Percentiles rank a stretch among this genome's conserved stretches.
Conservation (phyloP, 92 coral and sea anemone species). For the Meandrina meandrites region DNA sequence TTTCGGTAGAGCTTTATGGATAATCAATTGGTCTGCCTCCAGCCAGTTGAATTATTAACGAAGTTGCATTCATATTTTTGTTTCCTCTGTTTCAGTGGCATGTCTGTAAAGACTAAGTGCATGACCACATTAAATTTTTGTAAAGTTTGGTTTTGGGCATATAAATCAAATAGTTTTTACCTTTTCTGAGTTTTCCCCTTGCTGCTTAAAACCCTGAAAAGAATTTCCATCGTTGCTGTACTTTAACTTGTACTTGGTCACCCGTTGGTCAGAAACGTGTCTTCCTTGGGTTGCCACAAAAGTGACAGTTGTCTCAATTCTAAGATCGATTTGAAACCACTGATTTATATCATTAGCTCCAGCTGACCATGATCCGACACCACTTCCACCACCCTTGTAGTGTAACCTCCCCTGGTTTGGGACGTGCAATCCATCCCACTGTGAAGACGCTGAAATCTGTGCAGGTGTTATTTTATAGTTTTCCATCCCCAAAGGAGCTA, state of each 20-base stretch:
- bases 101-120: too few species aligned
- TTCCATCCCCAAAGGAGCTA: constrained; percentile 29
- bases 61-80: too few species aligned
- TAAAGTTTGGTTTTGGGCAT: too few species aligned
- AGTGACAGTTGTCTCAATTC: constrained; percentile 10
- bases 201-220: constrained; percentile 1
- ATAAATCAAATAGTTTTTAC: too few species aligned
- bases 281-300: constrained; percentile 29
- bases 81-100: too few species aligned
- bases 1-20: too few species aligned
- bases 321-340: constrained; percentile 18
- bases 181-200: constrained; percentile 12
- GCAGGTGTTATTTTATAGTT: background rate
- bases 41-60: too few species aligned
- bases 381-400: background rate
- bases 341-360: background rate
- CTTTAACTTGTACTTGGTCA: constrained; percentile 4
- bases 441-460: constrained; percentile 22
- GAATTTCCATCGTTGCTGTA: constrained; percentile 13
- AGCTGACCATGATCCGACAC: background rate
- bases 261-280: background rate
- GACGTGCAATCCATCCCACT: background rate
- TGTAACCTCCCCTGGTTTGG: constrained; percentile 23
- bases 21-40: too few species aligned
- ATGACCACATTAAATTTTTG: too few species aligned